Evolutionary conservation across 2,113 vertebrate species (phyloP), one percentile per base, ranked within the genome.

Genomic region (Tachycineta bicolor): DNA sequence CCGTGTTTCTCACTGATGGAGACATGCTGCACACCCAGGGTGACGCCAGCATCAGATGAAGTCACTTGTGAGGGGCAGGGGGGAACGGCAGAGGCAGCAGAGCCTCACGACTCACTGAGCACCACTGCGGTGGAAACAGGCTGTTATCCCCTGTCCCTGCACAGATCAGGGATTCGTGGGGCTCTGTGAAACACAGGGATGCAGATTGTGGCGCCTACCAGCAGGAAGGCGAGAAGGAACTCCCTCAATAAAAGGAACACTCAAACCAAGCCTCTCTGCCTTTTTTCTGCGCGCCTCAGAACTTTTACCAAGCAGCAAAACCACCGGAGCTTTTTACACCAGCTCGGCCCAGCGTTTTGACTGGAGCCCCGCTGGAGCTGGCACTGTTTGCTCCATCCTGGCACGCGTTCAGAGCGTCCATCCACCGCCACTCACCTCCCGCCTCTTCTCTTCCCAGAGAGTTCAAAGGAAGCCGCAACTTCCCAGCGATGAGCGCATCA

Each of bases 11-110:
- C 75, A 10, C 26, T 0, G 6, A 2, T 5, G 37, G 47, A 84
- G 49, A 15, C 12, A 19, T 1, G 2, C 11, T 5, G 26, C 73
- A 4, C 1, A 1, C 13, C n/a, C 47, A 25, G 46, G 49, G 50
- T 33, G 80, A 47, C 3, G 1, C 24, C 22, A 20, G 44, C 20
- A 10, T 5, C 1, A 1, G 50, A 18, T 1, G 0, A 3, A 11
- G 37, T 14, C 0, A 0, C 13, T 55, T 1, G 2, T 1, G 5
- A 65, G 34, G 12, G 4, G 39, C 24, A 31, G 76, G 28, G 15
- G 52, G 5, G 5, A 56, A 2, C 12, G 2, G 16, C 0, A 0
- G 49, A 41, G 17, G 25, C n/a, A 81, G 20, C 16, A 21, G 85
- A 8, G 26, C 1, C 11, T 4, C 8, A 13, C 0, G 14, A 16